A percentile compares a stretch with the other conserved stretches of the same genome.
Evolutionary conservation across 2,113 vertebrate genomes (phyloP).

Genomic region (Aphyosemion australe): DNA sequence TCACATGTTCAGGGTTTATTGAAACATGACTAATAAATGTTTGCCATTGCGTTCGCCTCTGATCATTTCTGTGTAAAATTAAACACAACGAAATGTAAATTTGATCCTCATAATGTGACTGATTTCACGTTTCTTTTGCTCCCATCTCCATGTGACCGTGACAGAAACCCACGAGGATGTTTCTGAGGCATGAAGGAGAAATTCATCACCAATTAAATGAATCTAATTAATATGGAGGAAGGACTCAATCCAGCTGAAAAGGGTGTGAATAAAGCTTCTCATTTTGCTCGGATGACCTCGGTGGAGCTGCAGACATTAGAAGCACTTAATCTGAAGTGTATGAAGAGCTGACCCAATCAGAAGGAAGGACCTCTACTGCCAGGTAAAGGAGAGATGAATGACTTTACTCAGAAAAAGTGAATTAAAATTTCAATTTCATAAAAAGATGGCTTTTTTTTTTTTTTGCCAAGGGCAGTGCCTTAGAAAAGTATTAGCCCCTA

Average conservation of each 20-base stretch:
- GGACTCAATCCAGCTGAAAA: slow-evolving; percentile 50
- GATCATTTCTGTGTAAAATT: slow-evolving; percentile 7
- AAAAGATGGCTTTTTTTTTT: too few relatives aligned
- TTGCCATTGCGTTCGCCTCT: neutral
- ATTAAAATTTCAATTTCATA: too few relatives aligned
- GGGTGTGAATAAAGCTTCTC: slow-evolving; percentile 47
- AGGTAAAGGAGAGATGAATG: neutral
- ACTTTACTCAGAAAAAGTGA: too few relatives aligned
- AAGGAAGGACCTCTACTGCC: neutral
- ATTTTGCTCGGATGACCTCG: slow-evolving; percentile 80
- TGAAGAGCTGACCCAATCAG: slow-evolving; percentile 84
- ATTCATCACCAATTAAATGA: slow-evolving; percentile 56
- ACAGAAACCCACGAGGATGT: slow-evolving; percentile 27
- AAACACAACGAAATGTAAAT: slow-evolving; percentile 3
- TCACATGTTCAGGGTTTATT: slow-evolving; percentile 26
- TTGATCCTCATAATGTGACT: slow-evolving; percentile 1
- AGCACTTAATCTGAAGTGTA: slow-evolving; percentile 76
- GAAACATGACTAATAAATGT: slow-evolving; percentile 20
- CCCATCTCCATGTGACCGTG: neutral
- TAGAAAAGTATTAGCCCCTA: too few relatives aligned
- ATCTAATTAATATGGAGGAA: slow-evolving; percentile 57
- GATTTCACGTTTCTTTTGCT: neutral
- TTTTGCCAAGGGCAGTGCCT: too few relatives aligned
- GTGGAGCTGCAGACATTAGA: slow-evolving; percentile 75
- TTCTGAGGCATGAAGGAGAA: slow-evolving; percentile 50